These are phyloP conservation scores for Hemicordylus capensis DNA, from an alignment of 2,113 vertebrate genomes.

Conservation along the genomic window DNA sequence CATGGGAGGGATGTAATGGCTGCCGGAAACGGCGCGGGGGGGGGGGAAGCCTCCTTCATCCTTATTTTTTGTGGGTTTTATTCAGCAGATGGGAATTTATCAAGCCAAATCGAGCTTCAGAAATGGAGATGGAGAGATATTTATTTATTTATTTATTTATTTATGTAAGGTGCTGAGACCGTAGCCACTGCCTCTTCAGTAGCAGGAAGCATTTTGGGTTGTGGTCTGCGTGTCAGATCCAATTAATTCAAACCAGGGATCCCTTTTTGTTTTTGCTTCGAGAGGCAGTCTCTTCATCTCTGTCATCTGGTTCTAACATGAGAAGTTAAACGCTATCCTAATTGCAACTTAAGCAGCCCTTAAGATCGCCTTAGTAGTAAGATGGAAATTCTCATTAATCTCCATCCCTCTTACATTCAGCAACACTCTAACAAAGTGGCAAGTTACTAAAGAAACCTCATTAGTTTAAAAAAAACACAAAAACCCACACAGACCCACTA, in stretches of 20 bases:
- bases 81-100: constrained; percentile 37
- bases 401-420: background rate
- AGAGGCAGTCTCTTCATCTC: constrained; percentile 2
- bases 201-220: constrained; percentile 4
- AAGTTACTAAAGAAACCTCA: background rate
- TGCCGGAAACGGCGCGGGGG: constrained; percentile 62
- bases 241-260: constrained; percentile 54
- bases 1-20: constrained; percentile 70
- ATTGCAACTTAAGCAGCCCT: background rate
- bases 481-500: too few species aligned
- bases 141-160: constrained; percentile 20
- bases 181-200: constrained; percentile 29
- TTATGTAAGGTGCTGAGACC: constrained; percentile 36
- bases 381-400: background rate
- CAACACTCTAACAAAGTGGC: background rate
- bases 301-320: background rate
- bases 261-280: background rate
- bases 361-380: constrained; percentile 1
- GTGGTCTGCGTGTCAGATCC: constrained; percentile 31
- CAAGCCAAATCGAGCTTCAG: constrained; percentile 29
- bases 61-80: constrained; percentile 47
- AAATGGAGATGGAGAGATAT: constrained; percentile 28
- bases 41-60: constrained; percentile 43
- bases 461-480: background rate
- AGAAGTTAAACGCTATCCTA: constrained; percentile 1